A percentile compares a stretch with the other conserved stretches of the same genome.
Evolutionary conservation across 2,888 invertebrate genomes (phyloP).

Genomic region (Resseliella maxima): DNA sequence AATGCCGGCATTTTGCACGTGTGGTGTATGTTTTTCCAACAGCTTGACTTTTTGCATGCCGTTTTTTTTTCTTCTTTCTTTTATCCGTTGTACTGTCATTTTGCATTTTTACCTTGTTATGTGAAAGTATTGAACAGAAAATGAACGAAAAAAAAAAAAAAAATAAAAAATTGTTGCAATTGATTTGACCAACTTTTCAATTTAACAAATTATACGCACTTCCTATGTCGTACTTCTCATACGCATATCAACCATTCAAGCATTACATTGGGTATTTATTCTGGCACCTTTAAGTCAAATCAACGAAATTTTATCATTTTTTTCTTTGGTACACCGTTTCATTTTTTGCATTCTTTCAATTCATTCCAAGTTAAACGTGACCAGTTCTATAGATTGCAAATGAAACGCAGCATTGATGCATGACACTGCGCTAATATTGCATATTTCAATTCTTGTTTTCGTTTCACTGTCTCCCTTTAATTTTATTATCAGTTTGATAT

Average conservation of each 20-base stretch:
- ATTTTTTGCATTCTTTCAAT: constrained; percentile 39
- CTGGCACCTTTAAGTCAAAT: constrained; percentile 41
- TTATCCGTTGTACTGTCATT: background rate
- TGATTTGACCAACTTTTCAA: constrained; percentile 53
- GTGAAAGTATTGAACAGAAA: background rate
- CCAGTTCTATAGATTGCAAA: background rate
- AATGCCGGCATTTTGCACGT: constrained; percentile 19
- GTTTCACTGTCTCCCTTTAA: background rate
- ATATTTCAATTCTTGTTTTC: constrained; percentile 46
- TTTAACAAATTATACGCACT: constrained; percentile 43
- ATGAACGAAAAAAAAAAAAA: background rate
- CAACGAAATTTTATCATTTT: constrained; percentile 49
- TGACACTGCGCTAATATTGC: background rate
- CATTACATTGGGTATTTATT: background rate
- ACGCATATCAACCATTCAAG: background rate
- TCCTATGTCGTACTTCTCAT: background rate
- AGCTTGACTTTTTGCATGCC: background rate
- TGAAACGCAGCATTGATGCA: background rate
- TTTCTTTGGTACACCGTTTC: background rate
- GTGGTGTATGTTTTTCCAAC: background rate
- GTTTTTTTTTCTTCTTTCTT: background rate
- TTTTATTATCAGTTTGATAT: constrained; percentile 33
- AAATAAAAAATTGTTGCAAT: constrained; percentile 12
- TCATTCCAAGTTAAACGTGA: constrained; percentile 47
- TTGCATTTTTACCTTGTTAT: background rate